Evolutionary conservation across 2,797 vertebrate species (phyloP).

Genomic region (Falco naumanni): DNA sequence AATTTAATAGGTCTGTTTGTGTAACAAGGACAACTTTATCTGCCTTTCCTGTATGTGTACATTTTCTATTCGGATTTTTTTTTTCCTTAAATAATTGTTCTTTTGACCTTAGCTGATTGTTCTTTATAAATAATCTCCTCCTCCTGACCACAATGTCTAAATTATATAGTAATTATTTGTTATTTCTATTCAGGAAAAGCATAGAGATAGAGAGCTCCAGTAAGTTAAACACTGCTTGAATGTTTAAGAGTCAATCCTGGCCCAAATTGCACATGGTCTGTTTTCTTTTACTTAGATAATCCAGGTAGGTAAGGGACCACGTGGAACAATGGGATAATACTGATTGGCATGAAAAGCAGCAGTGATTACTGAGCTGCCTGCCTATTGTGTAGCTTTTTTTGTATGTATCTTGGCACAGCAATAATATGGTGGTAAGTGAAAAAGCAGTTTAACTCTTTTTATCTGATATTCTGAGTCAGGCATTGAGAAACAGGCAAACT

Average conservation of each 20-base stretch:
- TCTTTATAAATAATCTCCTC: not conserved
- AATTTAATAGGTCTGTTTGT: not conserved
- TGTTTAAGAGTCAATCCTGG: not conserved
- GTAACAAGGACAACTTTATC: not conserved
- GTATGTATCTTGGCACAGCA: not conserved
- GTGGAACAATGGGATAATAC: conserved; percentile 48
- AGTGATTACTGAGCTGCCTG: not conserved
- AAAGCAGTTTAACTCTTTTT: conserved; percentile 22
- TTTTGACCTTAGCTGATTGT: not conserved
- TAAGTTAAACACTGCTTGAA: not conserved
- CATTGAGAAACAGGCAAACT: not conserved
- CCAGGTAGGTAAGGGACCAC: not conserved
- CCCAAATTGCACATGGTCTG: not conserved
- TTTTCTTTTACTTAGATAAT: conserved; percentile 51
- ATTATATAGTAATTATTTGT: conserved; percentile 21
- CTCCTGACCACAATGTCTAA: not conserved
- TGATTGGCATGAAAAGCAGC: conserved; percentile 44
- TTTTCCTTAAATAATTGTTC: not conserved
- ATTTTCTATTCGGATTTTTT: not conserved
- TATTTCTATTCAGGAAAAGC: not conserved
- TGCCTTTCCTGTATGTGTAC: not conserved
- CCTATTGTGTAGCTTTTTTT: not conserved
- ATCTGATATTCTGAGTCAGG: conserved; percentile 4
- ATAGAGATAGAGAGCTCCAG: not conserved
- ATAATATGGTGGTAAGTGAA: not conserved